A percentile compares a stretch with the other conserved stretches of the same genome.
Evolutionary conservation across 2,888 invertebrate species (phyloP).

Genomic region (Metellina segmentata): DNA sequence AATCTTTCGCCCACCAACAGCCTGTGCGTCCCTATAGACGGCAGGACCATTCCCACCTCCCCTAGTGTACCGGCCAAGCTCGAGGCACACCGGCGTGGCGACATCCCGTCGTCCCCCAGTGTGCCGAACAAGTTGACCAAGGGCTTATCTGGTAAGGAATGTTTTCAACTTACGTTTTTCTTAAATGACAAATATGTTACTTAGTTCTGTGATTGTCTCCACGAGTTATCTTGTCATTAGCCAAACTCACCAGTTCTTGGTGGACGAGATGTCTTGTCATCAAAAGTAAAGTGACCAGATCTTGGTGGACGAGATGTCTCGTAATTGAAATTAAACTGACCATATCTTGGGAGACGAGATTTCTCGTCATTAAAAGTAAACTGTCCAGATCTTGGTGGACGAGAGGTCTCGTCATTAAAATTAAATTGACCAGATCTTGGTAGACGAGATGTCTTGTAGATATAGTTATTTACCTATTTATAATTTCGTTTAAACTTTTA

Average conservation of each 20-base stretch:
- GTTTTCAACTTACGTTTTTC: neutral
- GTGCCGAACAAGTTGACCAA: constrained; percentile 78
- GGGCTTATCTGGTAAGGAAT: constrained; percentile 73
- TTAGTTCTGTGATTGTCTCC: neutral
- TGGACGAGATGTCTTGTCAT: too few relatives aligned
- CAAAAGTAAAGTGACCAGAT: too few relatives aligned
- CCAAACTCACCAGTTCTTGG: too few relatives aligned
- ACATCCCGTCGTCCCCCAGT: constrained; percentile 78
- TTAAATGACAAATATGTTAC: too few relatives aligned
- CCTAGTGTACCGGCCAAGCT: constrained; percentile 77
- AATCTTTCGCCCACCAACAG: constrained; percentile 31
- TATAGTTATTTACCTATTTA: neutral
- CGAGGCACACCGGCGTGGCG: constrained; percentile 75
- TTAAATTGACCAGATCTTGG: too few relatives aligned
- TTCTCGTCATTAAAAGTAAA: neutral
- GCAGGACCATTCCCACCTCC: constrained; percentile 72
- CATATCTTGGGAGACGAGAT: neutral
- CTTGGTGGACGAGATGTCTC: too few relatives aligned
- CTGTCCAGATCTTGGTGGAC: neutral
- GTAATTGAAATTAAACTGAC: neutral
- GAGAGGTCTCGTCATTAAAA: too few relatives aligned
- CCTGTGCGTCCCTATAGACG: constrained; percentile 58
- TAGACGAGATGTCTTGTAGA: too few relatives aligned
- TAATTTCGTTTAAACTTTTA: neutral
- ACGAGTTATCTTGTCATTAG: too few relatives aligned